phyloP scores from a whole-genome alignment of 2,113 vertebrate genomes.

The Toxostoma redivivum region DNA sequence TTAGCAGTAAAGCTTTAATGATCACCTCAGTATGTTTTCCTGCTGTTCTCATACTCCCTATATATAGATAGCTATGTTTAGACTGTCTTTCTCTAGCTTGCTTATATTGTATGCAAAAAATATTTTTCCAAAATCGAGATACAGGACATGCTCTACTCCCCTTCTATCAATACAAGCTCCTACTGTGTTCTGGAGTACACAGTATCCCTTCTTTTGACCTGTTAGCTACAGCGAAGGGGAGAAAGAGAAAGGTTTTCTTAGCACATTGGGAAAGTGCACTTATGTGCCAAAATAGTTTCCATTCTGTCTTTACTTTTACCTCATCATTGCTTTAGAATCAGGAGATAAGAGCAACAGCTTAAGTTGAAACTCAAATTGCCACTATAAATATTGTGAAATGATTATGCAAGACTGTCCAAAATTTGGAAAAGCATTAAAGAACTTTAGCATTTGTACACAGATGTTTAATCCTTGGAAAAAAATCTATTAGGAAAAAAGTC shows the following conservation, averaged over 20 bases:
- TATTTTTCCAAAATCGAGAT: not conserved
- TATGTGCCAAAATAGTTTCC: not conserved
- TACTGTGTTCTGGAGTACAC: not conserved
- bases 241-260: not conserved
- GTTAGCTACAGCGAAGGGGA: not conserved
- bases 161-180: not conserved
- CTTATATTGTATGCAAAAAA: not conserved
- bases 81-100: not conserved
- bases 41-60: not conserved
- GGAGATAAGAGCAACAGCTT: constrained; percentile 10
- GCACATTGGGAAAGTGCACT: not conserved
- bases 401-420: constrained; percentile 35
- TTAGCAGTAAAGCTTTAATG: not conserved
- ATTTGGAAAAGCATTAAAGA: constrained; percentile 58
- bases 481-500: constrained; percentile 7
- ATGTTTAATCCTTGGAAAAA: constrained; percentile 41
- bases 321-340: not conserved
- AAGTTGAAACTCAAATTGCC: constrained; percentile 8
- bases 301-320: constrained; percentile 25
- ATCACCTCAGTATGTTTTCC: not conserved
- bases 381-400: constrained; percentile 62
- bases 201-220: not conserved
- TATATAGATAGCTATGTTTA: not conserved
- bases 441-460: not conserved
- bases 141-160: not conserved